Evolutionary conservation across 1,140 invertebrate species (phyloP).

Genomic region (Geopemphigus sp.): DNA sequence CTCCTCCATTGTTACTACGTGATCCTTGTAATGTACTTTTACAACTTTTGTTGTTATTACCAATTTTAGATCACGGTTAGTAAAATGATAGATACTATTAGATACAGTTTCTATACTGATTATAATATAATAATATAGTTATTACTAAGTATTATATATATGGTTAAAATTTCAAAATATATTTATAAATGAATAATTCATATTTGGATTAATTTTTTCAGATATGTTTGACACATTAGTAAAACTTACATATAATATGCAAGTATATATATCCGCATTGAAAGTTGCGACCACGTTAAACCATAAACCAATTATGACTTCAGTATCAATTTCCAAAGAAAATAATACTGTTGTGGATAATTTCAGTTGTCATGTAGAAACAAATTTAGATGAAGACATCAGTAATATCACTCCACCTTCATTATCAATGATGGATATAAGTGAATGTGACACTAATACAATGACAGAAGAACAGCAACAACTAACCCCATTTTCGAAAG

Average conservation of each 20-base stretch:
- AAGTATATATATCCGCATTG: not conserved
- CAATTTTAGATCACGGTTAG: slow-evolving; percentile 81
- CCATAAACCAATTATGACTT: not conserved
- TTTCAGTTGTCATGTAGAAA: not conserved
- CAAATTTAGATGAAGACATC: not conserved
- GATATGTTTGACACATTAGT: slow-evolving; percentile 37
- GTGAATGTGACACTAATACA: not conserved
- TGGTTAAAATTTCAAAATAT: too few relatives aligned
- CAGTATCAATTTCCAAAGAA: not conserved
- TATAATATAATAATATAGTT: too few relatives aligned
- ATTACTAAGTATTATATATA: not conserved
- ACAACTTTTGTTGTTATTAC: slow-evolving; percentile 81
- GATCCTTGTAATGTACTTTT: slow-evolving; percentile 82
- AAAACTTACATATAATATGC: slow-evolving; percentile 35
- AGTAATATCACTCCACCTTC: not conserved
- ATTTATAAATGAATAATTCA: too few relatives aligned
- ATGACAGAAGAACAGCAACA: too few relatives aligned
- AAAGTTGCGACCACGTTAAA: slow-evolving; percentile 24
- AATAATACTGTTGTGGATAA: not conserved
- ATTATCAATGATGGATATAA: not conserved
- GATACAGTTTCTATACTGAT: too few relatives aligned
- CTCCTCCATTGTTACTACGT: slow-evolving; percentile 75
- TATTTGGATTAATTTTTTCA: not conserved
- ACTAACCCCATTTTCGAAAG: not conserved
- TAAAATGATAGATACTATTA: slow-evolving; percentile 51